These are phyloP conservation scores for Sigmodon hispidus DNA, from an alignment of 2,113 vertebrate species.

Conservation along the genomic window DNA sequence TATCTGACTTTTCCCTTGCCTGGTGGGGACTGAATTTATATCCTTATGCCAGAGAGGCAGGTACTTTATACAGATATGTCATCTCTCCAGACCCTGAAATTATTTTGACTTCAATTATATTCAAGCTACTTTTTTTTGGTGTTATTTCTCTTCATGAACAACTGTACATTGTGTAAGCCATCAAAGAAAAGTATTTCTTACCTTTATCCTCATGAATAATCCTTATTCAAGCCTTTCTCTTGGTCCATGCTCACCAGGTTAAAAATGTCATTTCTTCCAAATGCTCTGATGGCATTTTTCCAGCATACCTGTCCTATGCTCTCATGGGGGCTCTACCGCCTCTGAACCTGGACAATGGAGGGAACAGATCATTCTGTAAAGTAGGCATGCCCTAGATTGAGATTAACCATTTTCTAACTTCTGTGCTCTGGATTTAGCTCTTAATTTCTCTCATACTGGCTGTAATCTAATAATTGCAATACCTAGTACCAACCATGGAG, in stretches of 20 bases:
- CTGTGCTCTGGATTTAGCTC: background rate
- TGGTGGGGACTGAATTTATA: background rate
- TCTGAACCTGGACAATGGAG: fast-evolving
- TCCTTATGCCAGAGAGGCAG: background rate
- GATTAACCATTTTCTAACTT: background rate
- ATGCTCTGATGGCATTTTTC: background rate
- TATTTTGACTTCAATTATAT: background rate
- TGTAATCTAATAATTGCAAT: background rate
- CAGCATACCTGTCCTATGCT: fast-evolving
- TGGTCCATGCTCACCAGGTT: no score
- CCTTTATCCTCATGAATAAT: background rate
- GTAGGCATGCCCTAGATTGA: background rate
- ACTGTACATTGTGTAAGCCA: background rate
- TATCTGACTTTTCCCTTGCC: background rate
- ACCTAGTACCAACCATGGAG: background rate
- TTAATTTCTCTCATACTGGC: background rate
- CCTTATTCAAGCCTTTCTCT: background rate
- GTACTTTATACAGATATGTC: background rate
- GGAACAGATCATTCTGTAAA: background rate
- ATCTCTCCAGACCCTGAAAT: background rate
- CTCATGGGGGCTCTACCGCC: background rate
- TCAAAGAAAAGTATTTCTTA: background rate
- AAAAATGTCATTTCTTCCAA: background rate
- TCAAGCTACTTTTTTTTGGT: background rate
- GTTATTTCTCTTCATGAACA: background rate